A percentile compares a stretch with the other conserved stretches of the same genome.
Evolutionary conservation across 2,888 invertebrate genomes (phyloP).

Genomic region (Phyllotreta striolata): DNA sequence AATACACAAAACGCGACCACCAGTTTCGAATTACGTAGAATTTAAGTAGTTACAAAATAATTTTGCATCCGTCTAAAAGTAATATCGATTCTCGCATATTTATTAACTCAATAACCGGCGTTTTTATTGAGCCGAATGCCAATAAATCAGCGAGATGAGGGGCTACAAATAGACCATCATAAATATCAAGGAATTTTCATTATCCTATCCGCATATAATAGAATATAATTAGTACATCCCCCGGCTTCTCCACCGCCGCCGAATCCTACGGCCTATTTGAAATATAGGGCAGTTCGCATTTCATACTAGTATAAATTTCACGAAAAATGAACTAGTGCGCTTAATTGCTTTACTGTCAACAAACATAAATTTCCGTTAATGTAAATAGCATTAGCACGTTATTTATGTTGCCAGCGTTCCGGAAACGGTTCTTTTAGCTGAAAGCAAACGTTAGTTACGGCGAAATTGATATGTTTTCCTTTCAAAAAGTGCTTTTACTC

Average conservation of each 20-base stretch:
- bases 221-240: constrained; percentile 7
- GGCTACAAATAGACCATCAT: not conserved
- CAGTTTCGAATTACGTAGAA: too few species aligned
- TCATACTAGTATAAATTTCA: constrained; percentile 7
- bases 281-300: not conserved
- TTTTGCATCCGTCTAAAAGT: too few species aligned
- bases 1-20: too few species aligned
- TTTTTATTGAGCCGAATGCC: too few species aligned
- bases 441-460: too few species aligned
- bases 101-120: too few species aligned
- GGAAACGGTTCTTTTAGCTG: too few species aligned
- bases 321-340: constrained; percentile 19
- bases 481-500: too few species aligned
- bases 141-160: not conserved
- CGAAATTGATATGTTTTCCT: too few species aligned
- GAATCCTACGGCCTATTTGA: not conserved
- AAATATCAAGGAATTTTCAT: constrained; percentile 12
- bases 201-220: constrained; percentile 7
- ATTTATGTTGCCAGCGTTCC: constrained; percentile 1
- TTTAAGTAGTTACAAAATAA: too few species aligned
- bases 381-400: constrained; percentile 12
- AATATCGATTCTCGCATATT: too few species aligned
- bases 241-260: not conserved
- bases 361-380: constrained; percentile 18
- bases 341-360: constrained; percentile 18